Evolutionary conservation across 2,888 invertebrate genomes (phyloP).

Genomic region (Orgyia antiqua): DNA sequence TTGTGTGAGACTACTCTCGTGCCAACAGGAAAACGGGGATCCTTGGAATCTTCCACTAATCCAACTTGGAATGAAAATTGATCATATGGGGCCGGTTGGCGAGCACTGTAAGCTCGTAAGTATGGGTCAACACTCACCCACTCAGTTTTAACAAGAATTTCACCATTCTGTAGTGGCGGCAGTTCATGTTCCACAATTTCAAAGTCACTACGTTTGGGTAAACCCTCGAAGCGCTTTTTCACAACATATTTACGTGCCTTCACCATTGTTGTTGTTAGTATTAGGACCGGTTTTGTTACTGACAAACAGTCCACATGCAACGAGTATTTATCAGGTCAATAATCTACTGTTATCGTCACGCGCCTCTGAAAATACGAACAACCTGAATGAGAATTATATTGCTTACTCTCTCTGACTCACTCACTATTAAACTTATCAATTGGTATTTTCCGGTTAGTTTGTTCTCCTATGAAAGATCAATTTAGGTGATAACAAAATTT

Average conservation of each 20-base stretch:
- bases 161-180: slow-evolving; percentile 36
- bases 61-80: slow-evolving; percentile 42
- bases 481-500: no score
- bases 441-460: no score
- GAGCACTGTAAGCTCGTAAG: slow-evolving; percentile 18
- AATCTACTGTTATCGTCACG: no score
- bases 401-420: no score
- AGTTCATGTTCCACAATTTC: slow-evolving; percentile 75
- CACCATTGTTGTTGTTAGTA: slow-evolving; percentile 42
- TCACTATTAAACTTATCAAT: no score
- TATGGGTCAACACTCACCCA: slow-evolving; percentile 44
- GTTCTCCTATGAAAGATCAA: no score
- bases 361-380: no score
- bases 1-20: slow-evolving; percentile 64
- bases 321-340: no score
- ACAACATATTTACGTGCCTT: slow-evolving; percentile 65
- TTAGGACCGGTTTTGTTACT: background rate
- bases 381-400: no score
- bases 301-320: no score
- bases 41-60: slow-evolving; percentile 78
- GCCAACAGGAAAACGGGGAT: slow-evolving; percentile 37
- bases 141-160: slow-evolving; percentile 37
- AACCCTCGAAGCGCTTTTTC: slow-evolving; percentile 70
- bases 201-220: slow-evolving; percentile 77
- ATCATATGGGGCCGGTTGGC: slow-evolving; percentile 35